Percentiles rank a stretch among this genome's conserved stretches.
Conservation (phyloP, 2,888 invertebrate species). For the Apamea crenata region DNA sequence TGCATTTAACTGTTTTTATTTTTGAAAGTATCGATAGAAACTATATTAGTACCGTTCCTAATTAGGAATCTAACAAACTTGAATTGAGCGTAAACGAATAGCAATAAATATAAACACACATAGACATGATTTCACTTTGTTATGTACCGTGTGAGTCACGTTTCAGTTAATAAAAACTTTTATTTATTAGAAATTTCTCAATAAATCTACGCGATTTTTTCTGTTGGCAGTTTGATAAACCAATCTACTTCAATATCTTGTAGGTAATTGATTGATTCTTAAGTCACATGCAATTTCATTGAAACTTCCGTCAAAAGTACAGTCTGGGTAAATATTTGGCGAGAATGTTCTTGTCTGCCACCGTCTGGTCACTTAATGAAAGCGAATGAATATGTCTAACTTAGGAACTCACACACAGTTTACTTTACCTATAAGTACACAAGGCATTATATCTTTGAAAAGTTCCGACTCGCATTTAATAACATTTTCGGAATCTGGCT, state of each 20-base stretch:
- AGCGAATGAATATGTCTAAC: constrained; percentile 18
- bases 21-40: constrained; percentile 76
- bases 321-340: constrained; percentile 43
- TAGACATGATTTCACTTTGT: constrained; percentile 63
- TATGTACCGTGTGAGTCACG: constrained; percentile 63
- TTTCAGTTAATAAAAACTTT: constrained; percentile 47
- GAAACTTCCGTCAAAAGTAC: constrained; percentile 21
- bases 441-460: constrained; percentile 11
- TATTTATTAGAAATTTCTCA: constrained; percentile 38
- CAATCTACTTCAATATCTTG: constrained; percentile 8
- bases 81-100: constrained; percentile 54
- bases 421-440: background rate
- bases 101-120: constrained; percentile 61
- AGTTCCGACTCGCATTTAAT: constrained; percentile 12
- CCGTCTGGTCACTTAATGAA: constrained; percentile 16
- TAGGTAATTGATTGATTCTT: constrained; percentile 15
- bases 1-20: constrained; percentile 78
- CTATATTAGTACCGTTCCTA: constrained; percentile 78
- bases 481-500: constrained; percentile 21
- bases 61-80: constrained; percentile 72
- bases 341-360: background rate
- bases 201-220: constrained; percentile 28
- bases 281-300: constrained; percentile 17
- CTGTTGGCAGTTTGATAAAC: constrained; percentile 1
- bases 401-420: background rate